These are phyloP conservation scores for Ailurus styani DNA, from an alignment of 2,113 vertebrate genomes.

Conservation along the genomic window DNA sequence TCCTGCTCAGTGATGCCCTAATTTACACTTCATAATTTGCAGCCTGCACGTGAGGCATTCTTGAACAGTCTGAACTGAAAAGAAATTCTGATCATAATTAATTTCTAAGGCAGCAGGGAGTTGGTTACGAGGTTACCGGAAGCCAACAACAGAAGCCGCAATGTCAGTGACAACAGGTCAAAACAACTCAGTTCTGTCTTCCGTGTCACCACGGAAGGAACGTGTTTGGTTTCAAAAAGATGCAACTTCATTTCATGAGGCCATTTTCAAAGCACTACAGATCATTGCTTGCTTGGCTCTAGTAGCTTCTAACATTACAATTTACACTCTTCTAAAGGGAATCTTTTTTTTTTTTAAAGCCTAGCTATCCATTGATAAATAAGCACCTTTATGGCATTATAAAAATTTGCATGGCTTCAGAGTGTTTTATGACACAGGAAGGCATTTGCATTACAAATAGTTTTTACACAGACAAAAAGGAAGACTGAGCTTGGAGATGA, in stretches of 20 bases:
- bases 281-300: not conserved
- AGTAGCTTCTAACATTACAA: not conserved
- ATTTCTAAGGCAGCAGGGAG: constrained; percentile 77
- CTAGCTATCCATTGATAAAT: not conserved
- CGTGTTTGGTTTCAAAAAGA: not conserved
- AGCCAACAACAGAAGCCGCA: constrained; percentile 60
- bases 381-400: not conserved
- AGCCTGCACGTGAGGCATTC: constrained; percentile 72
- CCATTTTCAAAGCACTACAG: not conserved
- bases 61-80: constrained; percentile 73
- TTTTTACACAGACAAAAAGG: constrained; percentile 23
- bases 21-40: constrained; percentile 80
- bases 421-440: not conserved
- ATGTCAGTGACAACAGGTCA: constrained; percentile 48
- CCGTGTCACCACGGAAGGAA: not conserved
- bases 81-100: constrained; percentile 76
- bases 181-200: not conserved
- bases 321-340: not conserved
- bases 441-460: constrained; percentile 51
- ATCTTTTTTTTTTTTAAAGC: not conserved
- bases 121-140: constrained; percentile 60
- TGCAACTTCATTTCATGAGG: not conserved
- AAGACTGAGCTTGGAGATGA: constrained; percentile 6
- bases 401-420: constrained; percentile 6
- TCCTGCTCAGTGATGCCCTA: constrained; percentile 74